phyloP scores from a whole-genome alignment of 1,140 invertebrate species.

The Oppia nitens region DNA sequence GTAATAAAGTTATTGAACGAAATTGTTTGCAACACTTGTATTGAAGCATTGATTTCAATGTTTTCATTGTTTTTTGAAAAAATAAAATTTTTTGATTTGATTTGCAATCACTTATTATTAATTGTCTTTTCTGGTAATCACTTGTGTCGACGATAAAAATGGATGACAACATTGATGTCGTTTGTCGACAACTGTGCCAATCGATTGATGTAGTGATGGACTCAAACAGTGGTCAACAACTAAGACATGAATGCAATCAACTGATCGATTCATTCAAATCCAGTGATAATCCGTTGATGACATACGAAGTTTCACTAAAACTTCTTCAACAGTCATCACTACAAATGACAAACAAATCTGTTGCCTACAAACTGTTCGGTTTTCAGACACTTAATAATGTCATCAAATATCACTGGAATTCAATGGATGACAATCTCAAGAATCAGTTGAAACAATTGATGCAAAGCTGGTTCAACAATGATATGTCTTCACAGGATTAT shows the following conservation, averaged over 20 bases:
- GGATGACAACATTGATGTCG: not conserved
- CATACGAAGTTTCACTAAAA: not conserved
- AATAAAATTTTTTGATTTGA: too few relatives aligned
- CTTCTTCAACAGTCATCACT: too few relatives aligned
- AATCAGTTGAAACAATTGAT: not conserved
- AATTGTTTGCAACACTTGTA: too few relatives aligned
- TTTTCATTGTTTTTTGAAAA: too few relatives aligned
- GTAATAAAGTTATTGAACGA: too few relatives aligned
- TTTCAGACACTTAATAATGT: not conserved
- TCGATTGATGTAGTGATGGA: not conserved
- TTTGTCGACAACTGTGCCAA: not conserved
- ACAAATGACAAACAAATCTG: not conserved
- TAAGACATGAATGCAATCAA: not conserved
- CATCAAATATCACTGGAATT: not conserved
- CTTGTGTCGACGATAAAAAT: too few relatives aligned
- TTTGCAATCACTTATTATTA: too few relatives aligned
- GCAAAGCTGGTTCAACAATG: not conserved
- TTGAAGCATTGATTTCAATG: too few relatives aligned
- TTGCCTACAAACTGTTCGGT: not conserved
- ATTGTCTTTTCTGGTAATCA: too few relatives aligned
- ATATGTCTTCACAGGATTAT: not conserved
- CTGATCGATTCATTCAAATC: not conserved
- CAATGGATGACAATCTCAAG: not conserved
- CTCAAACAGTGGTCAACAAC: not conserved
- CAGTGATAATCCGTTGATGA: not conserved